Percentiles rank a stretch among this genome's conserved stretches.
Evolutionary conservation across 2,113 vertebrate species (phyloP).

Genomic region (Ahaetulla prasina): DNA sequence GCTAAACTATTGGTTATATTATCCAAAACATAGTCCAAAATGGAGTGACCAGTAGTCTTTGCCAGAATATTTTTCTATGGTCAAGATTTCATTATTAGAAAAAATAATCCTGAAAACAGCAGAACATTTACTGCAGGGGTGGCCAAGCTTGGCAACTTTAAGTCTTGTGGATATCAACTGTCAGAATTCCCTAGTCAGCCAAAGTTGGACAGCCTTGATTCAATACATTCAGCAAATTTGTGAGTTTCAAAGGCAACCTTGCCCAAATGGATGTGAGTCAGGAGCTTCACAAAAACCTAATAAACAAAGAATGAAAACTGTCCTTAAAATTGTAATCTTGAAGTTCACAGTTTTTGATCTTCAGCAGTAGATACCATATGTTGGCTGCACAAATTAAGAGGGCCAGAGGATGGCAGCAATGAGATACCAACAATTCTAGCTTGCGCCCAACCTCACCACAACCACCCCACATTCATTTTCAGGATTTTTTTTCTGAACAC

Average conservation of each 20-base stretch:
- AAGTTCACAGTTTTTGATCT: neutral
- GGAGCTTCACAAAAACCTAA: neutral
- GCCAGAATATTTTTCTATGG: neutral
- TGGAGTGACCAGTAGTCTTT: neutral
- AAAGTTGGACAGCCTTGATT: neutral
- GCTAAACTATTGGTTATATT: neutral
- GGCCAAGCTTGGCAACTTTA: neutral
- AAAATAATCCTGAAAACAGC: neutral
- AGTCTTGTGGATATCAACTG: neutral
- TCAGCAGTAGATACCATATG: neutral
- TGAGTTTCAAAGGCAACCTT: neutral
- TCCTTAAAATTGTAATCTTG: neutral
- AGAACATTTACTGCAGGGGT: neutral
- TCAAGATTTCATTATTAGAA: neutral
- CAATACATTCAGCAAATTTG: neutral
- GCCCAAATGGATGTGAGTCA: neutral
- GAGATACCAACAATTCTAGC: neutral
- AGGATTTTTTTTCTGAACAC: neutral
- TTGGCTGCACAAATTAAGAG: neutral
- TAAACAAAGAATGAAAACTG: neutral
- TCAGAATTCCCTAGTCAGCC: neutral
- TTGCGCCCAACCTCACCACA: too few species aligned
- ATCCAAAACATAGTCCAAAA: neutral
- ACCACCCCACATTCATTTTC: neutral
- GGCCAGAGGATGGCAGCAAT: neutral